Evolutionary conservation across 2,113 vertebrate genomes (phyloP), one percentile per base, ranked within the genome.

Genomic region (Herpetotheres cachinnans): DNA sequence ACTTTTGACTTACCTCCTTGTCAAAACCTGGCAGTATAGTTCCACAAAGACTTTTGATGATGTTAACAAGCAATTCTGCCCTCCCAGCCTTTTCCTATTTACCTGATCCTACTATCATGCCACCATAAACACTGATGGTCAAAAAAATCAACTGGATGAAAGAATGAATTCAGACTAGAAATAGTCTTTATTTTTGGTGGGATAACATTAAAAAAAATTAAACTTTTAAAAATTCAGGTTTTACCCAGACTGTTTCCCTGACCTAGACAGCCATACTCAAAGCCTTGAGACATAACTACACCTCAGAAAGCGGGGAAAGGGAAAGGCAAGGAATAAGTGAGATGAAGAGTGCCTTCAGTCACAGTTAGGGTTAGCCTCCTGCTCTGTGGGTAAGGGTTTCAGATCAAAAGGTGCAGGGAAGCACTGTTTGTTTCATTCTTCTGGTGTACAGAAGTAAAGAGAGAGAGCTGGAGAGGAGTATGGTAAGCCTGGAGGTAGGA

Each of bases 61-160:
- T 30, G 2, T 1, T 55, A 24, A 38, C 1, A 74, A 56, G 4
- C 0, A 4, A 7, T 71, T 76, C n/a, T 56, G 3, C 10, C 8
- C 11, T 71, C 40, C 13, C 9, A 70, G 21, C 3, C 18, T 9
- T 54, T 82, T 88, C 7, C 11, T 61, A 4, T 29, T 70, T 70
- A 50, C 7, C 40, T 81, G 11, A 47, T 54, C 14, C 36, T 62
- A 44, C 8, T 1, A 1, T 49, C 25, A 46, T 50, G 19, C 18
- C 5, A 4, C 24, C 25, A 24, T 49, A 54, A 49, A 66, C 14
- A n/a, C 4, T 42, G 21, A n/a, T 13, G 6, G 5, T 30, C 13
- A 76, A 62, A 82, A 52, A 11, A 54, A n/a, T 56, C 12, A 62
- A 27, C 20, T 47, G 36, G 5, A 27, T 2, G 1, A 86, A 74